Evolutionary conservation across 2,888 invertebrate species (phyloP), one percentile per base, ranked within the genome.

Genomic region (Ornithoptera priamus): DNA sequence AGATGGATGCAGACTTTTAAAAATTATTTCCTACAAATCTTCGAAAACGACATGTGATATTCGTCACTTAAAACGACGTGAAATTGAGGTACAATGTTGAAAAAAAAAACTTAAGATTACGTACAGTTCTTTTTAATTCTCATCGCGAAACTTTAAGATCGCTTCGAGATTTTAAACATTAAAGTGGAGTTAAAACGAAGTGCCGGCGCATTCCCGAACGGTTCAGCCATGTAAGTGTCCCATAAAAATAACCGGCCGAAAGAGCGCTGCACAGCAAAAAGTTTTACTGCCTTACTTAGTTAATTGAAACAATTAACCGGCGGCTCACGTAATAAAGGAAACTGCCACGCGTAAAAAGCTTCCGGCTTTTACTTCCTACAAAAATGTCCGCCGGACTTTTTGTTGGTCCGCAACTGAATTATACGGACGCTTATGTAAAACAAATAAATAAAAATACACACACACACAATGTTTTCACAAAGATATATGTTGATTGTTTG

Each of bases 251-350:
- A 68, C 65, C 17, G 53, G 53, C 57, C 70, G 62, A 57, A 68
- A 69, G 67, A 69, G 68, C 57, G 73, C 69, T 72, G 66, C 58
- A 71, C 66, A 71, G 64, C 72, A 72, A 72, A 61, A 74, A 76
- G 74, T 78, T 80, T 73, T 74, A 77, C 71, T 75, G 73, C 71
- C 73, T 76, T 77, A 81, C 81, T 82, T 81, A 85, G 81, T 84
- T 86, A 85, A 87, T 86, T 86, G 81, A 84, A 85, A 85, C 84
- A 85, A 84, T 86, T 83, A 83, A 77, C 77, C 71, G 71, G 70
- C 39, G 76, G 76, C 80, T 78, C 78, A 76, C 78, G 79, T 81
- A 80, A 81, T 82, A 81, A 81, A 81, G 79, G 78, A 80, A 83
- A 75, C 72, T 72, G 75, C 69, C 66, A 61, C 71, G 69, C 69